phyloP scores from a whole-genome alignment of 2,797 vertebrate species.

The Rhabdomys pumilio region DNA sequence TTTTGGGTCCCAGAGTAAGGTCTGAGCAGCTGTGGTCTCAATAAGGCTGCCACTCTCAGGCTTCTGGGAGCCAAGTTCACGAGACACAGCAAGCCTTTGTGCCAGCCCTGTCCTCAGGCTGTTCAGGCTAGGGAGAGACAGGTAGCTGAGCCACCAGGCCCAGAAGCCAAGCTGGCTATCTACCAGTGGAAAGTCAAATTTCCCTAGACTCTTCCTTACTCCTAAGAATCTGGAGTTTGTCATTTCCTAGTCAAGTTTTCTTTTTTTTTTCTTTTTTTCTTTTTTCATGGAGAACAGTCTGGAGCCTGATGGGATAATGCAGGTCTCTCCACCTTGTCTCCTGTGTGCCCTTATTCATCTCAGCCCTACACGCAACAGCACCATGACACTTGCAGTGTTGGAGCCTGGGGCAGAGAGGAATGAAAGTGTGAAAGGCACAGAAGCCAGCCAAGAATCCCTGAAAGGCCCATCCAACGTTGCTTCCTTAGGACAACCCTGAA shows the following conservation, averaged over 20 bases:
- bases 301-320: background rate
- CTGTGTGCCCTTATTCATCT: background rate
- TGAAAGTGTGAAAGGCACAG: background rate
- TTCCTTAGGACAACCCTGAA: background rate
- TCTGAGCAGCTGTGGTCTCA: accelerated
- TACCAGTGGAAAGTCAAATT: background rate
- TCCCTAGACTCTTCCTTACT: background rate
- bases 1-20: background rate
- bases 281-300: background rate
- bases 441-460: background rate
- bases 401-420: background rate
- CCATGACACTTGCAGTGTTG: accelerated
- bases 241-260: background rate
- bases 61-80: background rate
- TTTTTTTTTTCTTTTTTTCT: background rate
- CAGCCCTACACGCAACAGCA: background rate
- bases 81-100: background rate
- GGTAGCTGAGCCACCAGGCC: background rate
- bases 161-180: background rate
- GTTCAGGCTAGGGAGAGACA: background rate
- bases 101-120: background rate
- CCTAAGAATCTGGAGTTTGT: background rate
- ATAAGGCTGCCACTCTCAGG: no score
- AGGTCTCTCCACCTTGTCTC: background rate
- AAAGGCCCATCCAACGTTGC: accelerated